phyloP scores from a whole-genome alignment of 2,113 vertebrate species.

The Tenrec ecaudatus region DNA sequence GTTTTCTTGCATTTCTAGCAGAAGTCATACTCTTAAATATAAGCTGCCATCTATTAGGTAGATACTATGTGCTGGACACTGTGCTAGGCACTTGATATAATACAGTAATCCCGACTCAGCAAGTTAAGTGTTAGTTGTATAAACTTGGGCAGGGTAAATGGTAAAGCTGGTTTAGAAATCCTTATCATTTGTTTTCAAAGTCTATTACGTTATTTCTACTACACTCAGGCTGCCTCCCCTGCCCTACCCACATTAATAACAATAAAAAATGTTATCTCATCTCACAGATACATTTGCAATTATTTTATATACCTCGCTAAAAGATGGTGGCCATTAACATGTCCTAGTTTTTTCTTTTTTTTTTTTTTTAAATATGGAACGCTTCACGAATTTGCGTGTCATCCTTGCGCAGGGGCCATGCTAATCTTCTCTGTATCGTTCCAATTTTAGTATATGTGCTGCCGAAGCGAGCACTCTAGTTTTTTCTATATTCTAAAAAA shows the following conservation, averaged over 20 bases:
- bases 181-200: slow-evolving; percentile 39
- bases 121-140: slow-evolving; percentile 6
- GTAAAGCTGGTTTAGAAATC: not conserved
- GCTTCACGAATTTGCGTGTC: too few relatives aligned
- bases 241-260: not conserved
- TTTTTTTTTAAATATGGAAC: too few relatives aligned
- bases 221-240: not conserved
- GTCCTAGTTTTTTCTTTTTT: not conserved
- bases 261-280: slow-evolving; percentile 20
- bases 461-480: too few relatives aligned
- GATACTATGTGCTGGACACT: not conserved
- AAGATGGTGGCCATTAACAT: slow-evolving; percentile 42
- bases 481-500: slow-evolving; percentile 47
- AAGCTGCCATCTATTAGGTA: not conserved
- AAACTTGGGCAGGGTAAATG: slow-evolving; percentile 11
- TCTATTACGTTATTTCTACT: slow-evolving; percentile 15
- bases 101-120: slow-evolving; percentile 30
- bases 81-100: not conserved
- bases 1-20: not conserved
- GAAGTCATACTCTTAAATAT: not conserved
- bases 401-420: too few relatives aligned
- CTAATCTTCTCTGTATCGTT: too few relatives aligned
- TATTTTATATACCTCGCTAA: slow-evolving; percentile 34
- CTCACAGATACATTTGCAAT: slow-evolving; percentile 26
- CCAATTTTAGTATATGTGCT: too few relatives aligned